These are phyloP conservation scores for Drosophila flavopinicola DNA, from an alignment of 2,888 invertebrate genomes.

Conservation along the genomic window DNA sequence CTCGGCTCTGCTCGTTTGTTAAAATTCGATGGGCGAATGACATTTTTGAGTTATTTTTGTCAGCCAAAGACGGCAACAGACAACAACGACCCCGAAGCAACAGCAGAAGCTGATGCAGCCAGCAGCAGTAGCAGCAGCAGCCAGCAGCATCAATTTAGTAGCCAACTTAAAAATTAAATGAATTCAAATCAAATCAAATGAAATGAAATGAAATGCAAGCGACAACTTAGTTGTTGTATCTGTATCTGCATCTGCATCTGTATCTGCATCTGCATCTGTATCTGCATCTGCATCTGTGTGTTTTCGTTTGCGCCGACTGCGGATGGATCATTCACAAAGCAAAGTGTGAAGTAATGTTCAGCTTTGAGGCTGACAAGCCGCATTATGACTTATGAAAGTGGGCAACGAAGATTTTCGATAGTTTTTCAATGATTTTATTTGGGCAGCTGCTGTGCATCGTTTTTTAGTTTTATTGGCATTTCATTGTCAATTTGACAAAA, in stretches of 20 bases:
- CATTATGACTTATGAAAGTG: conserved; percentile 3
- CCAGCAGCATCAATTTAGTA: conserved; percentile 45
- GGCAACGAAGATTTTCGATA: neutral
- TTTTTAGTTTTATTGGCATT: conserved; percentile 52
- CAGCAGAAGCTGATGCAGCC: conserved; percentile 13
- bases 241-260: conserved; percentile 6
- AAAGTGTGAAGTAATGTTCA: conserved; percentile 41
- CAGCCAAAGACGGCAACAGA: conserved; percentile 57
- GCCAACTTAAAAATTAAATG: conserved; percentile 30
- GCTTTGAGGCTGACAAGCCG: conserved; percentile 22
- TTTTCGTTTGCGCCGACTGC: neutral
- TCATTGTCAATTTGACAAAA: conserved; percentile 70
- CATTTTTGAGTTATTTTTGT: conserved; percentile 81
- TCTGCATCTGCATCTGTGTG: conserved; percentile 6
- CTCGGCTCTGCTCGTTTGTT: conserved; percentile 72
- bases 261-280: neutral
- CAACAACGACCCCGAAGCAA: conserved; percentile 36
- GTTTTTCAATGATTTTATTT: too few relatives aligned
- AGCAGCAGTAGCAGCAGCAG: conserved; percentile 15
- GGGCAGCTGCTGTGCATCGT: conserved; percentile 4
- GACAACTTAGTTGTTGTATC: conserved; percentile 64
- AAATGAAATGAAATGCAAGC: conserved; percentile 65
- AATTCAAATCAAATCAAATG: conserved; percentile 33
- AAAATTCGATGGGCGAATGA: conserved; percentile 82
- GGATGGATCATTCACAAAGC: conserved; percentile 23